A percentile compares a stretch with the other conserved stretches of the same genome.
These are phyloP conservation scores for Calonectris borealis DNA, from an alignment of 2,113 vertebrate genomes.

Conservation along the genomic window DNA sequence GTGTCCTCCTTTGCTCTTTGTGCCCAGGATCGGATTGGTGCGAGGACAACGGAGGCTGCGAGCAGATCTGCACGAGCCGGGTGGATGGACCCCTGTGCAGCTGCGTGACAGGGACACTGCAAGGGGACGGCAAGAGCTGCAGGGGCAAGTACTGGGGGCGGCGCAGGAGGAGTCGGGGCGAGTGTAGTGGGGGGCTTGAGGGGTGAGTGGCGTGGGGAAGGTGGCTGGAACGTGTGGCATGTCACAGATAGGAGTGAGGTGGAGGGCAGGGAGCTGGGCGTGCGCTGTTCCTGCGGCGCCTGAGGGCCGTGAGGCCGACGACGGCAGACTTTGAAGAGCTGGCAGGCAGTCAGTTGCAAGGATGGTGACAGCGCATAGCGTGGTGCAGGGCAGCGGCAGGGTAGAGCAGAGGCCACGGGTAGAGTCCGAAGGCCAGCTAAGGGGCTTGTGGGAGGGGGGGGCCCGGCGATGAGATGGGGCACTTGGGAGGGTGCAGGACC, in stretches of 20 bases:
- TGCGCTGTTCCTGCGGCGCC: rapidly evolving
- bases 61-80: constrained; percentile 93
- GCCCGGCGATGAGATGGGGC: rapidly evolving
- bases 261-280: no score
- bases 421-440: no score
- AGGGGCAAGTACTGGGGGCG: constrained; percentile 63
- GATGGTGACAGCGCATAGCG: rapidly evolving
- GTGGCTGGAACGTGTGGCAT: rapidly evolving
- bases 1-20: not conserved
- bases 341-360: no score
- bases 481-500: rapidly evolving
- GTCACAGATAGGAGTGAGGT: not conserved
- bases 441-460: not conserved
- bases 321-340: not conserved
- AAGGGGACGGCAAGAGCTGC: constrained; percentile 89
- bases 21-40: constrained; percentile 90
- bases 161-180: rapidly evolving
- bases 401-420: rapidly evolving
- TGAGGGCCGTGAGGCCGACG: not conserved
- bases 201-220: rapidly evolving
- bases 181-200: rapidly evolving
- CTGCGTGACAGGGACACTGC: constrained; percentile 91
- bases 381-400: not conserved
- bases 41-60: constrained; percentile 90
- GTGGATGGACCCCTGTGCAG: constrained; percentile 86